Conservation (phyloP, 2,797 vertebrate species). For the Cheracebus regulus region DNA sequence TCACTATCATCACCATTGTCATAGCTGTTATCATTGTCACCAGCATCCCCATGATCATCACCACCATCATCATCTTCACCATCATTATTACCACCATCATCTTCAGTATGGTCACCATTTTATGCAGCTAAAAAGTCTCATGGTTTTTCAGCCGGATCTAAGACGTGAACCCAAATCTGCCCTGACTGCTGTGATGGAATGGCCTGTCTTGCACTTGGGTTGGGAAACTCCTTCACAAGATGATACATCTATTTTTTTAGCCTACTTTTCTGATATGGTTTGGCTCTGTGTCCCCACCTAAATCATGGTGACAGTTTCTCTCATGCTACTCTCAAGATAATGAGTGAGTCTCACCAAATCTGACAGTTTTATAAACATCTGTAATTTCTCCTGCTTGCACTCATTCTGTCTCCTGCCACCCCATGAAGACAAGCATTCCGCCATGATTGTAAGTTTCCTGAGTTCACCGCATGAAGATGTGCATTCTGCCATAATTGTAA, state of each 20-base stretch:
- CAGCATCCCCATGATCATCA: not conserved
- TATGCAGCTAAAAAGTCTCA: not conserved
- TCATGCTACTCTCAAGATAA: not conserved
- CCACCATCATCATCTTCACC: not conserved
- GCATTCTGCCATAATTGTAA: too few relatives aligned
- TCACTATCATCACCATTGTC: not conserved
- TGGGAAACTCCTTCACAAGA: not conserved
- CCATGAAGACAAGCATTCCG: not conserved
- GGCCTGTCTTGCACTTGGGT: not conserved
- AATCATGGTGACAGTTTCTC: not conserved
- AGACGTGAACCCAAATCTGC: not conserved
- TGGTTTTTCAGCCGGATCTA: not conserved
- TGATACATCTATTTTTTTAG: not conserved
- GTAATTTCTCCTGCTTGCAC: not conserved
- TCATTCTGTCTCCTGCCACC: not conserved
- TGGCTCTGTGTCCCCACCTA: not conserved
- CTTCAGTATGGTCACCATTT: not conserved
- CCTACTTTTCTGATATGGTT: not conserved
- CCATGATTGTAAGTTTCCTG: not conserved
- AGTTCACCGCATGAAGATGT: too few relatives aligned
- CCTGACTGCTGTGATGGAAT: rapidly evolving
- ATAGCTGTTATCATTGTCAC: not conserved
- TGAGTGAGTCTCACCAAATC: not conserved
- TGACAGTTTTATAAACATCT: not conserved
- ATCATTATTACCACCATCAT: too few relatives aligned